phyloP scores from a whole-genome alignment of 92 coral and sea anemone species.

The Epizoanthus rinbou region DNA sequence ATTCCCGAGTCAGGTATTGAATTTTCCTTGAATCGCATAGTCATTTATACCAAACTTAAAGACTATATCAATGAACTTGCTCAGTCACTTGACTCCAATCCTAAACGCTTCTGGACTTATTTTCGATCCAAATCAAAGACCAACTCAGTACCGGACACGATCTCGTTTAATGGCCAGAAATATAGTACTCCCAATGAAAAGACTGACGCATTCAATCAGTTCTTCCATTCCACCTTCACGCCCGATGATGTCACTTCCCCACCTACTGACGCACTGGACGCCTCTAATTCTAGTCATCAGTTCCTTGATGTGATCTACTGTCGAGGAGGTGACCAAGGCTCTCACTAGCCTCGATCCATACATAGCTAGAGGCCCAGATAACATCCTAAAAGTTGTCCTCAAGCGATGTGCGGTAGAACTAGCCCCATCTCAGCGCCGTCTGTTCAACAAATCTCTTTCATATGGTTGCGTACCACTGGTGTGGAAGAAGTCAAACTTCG shows the following conservation, averaged over 20 bases:
- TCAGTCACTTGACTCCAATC: slow-evolving; percentile 22
- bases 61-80: slow-evolving; percentile 40
- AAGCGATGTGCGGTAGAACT: too few relatives aligned
- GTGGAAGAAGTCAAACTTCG: slow-evolving; percentile 38
- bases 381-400: slow-evolving; percentile 22
- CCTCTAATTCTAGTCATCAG: too few relatives aligned
- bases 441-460: too few relatives aligned
- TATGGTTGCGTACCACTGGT: too few relatives aligned
- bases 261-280: too few relatives aligned
- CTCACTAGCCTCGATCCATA: slow-evolving; percentile 31
- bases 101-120: slow-evolving; percentile 42
- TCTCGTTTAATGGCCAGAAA: neutral
- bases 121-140: slow-evolving; percentile 39
- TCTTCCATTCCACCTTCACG: slow-evolving; percentile 35
- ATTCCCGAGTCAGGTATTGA: too few relatives aligned
- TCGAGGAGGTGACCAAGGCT: slow-evolving; percentile 39
- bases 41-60: slow-evolving; percentile 37
- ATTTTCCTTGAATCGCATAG: too few relatives aligned
- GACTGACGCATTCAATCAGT: slow-evolving; percentile 37
- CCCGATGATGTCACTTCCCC: too few relatives aligned
- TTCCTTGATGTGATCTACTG: neutral
- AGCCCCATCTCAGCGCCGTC: too few relatives aligned
- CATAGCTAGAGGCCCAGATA: slow-evolving; percentile 62
- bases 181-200: slow-evolving; percentile 16
- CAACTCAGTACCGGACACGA: slow-evolving; percentile 22